A percentile compares a stretch with the other conserved stretches of the same genome.
Conservation (phyloP, 2,888 invertebrate species). For the Phasia obesa region DNA sequence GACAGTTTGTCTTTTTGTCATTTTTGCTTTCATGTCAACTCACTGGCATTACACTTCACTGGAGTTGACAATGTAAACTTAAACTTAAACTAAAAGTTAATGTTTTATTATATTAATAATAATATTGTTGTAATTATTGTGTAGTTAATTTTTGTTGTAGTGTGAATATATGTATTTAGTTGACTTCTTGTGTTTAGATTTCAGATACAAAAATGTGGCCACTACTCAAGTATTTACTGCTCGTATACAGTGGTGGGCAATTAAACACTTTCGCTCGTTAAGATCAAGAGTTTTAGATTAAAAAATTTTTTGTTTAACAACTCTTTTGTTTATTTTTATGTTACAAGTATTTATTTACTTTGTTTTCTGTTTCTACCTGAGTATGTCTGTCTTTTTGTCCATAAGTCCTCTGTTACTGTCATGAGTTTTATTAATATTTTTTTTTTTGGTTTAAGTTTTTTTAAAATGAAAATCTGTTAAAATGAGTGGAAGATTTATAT, state of each 20-base stretch:
- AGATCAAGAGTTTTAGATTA: conserved; percentile 63
- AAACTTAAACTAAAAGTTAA: conserved; percentile 13
- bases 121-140: neutral
- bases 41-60: conserved; percentile 18
- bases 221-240: neutral
- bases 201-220: neutral
- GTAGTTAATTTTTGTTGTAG: conserved; percentile 13
- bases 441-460: neutral
- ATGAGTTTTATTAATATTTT: neutral
- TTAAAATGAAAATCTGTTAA: conserved; percentile 53
- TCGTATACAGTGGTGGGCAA: conserved; percentile 17
- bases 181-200: conserved; percentile 33
- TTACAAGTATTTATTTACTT: conserved; percentile 4
- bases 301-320: conserved; percentile 23
- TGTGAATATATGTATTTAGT: neutral
- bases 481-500: conserved; percentile 44
- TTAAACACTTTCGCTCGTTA: conserved; percentile 69
- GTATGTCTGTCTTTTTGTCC: neutral
- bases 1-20: too few species aligned
- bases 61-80: conserved; percentile 28
- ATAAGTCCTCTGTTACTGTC: conserved; percentile 23
- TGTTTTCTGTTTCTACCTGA: neutral
- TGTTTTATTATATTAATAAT: conserved; percentile 13
- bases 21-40: conserved; percentile 2
- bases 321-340: neutral